Evolutionary conservation across 2,888 invertebrate genomes (phyloP), one percentile per base, ranked within the genome.

Genomic region (Caenorhabditis plicata): DNA sequence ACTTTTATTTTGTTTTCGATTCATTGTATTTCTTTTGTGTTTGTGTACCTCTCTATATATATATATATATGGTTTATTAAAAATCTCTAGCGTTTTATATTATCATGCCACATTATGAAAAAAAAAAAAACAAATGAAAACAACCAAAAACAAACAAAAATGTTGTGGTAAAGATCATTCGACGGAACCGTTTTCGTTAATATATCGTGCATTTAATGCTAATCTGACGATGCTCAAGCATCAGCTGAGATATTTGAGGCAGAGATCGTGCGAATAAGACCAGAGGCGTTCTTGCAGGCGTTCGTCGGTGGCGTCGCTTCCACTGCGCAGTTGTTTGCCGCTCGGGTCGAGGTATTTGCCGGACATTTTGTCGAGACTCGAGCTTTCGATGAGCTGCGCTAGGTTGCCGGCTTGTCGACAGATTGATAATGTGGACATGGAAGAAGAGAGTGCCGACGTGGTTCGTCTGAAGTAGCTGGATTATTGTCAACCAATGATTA

Each of bases 321-420:
- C 68, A 15, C 72, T 68, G 58, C 72, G 64, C 51, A 78, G 61
- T 52, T 78, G 75, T 48, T 77, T 75, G 35, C 77, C 76, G 49
- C 60, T 68, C 2, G 73, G 68, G 46, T 78, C 76, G 52, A 71
- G 65, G 55, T 78, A 78, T 47, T 78, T 78, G 39, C 78, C 78
- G 41, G 72, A 73, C 32, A 74, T 58, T 32, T 61, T 66, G 31
- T 68, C 62, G 11, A 67, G 41, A 23, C 60, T 50, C 4, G 70
- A 66, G 22, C 68, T 64, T 46, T 74, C 74, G 39, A 73, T 65
- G 32, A 77, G 52, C 26, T 71, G 71, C 4, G 73, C 69, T n/a
- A 78, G 57, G 13, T 74, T 75, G 19, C 68, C 68, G n/a, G 69
- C 65, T 23, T 63, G 55, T 25, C 68, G 58, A 40, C 68, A 60